These are phyloP conservation scores for Microctonus brassicae DNA, from an alignment of 2,888 invertebrate species.

Conservation along the genomic window DNA sequence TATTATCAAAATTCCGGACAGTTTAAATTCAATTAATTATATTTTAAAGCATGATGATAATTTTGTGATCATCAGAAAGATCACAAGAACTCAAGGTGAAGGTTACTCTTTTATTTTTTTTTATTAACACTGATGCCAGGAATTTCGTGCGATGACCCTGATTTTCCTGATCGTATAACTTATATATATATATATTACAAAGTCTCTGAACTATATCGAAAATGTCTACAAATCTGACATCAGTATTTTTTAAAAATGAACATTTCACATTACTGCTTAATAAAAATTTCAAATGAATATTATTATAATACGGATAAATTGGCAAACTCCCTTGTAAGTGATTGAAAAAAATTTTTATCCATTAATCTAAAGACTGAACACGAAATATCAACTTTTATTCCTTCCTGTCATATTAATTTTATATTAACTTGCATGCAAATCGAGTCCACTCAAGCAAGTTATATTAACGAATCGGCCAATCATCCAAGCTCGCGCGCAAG, in stretches of 20 bases:
- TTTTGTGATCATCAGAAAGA: too few relatives aligned
- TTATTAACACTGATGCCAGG: too few relatives aligned
- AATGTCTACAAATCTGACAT: too few relatives aligned
- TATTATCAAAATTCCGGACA: too few relatives aligned
- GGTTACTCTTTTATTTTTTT: too few relatives aligned
- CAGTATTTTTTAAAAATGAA: slow-evolving; percentile 21
- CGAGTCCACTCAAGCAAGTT: slow-evolving; percentile 43
- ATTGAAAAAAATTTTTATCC: slow-evolving; percentile 33
- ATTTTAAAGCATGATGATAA: too few relatives aligned
- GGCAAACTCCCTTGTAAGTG: not conserved
- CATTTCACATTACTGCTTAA: slow-evolving; percentile 29
- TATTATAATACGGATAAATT: slow-evolving; percentile 11
- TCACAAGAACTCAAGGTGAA: too few relatives aligned
- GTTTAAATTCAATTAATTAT: too few relatives aligned
- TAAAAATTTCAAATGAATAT: not conserved
- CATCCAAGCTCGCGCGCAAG: slow-evolving; percentile 43
- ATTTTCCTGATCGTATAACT: too few relatives aligned
- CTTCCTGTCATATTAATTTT: slow-evolving; percentile 55
- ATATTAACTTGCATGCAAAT: slow-evolving; percentile 46
- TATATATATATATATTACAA: too few relatives aligned
- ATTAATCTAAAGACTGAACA: slow-evolving; percentile 42
- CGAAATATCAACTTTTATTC: slow-evolving; percentile 52
- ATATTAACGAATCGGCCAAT: slow-evolving; percentile 46
- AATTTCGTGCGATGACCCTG: too few relatives aligned
- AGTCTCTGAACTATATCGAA: too few relatives aligned